phyloP scores from a whole-genome alignment of 2,888 invertebrate genomes.

The Hyposoter dolosus region DNA sequence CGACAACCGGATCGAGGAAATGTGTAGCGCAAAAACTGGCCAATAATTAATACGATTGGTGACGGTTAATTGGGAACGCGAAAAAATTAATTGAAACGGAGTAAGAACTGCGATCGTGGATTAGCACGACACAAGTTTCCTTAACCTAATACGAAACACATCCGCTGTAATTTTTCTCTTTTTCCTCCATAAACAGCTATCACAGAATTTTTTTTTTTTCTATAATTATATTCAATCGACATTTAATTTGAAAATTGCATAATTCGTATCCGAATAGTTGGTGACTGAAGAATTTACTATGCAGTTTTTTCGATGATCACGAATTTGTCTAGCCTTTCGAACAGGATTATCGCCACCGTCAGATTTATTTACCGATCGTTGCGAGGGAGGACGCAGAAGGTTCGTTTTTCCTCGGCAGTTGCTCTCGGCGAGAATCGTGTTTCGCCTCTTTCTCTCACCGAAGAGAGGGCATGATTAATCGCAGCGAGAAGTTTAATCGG shows the following conservation, averaged over 20 bases:
- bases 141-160: slow-evolving; percentile 63
- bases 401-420: background rate
- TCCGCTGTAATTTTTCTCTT: background rate
- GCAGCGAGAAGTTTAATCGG: slow-evolving; percentile 69
- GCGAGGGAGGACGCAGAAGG: background rate
- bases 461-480: slow-evolving; percentile 68
- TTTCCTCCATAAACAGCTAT: background rate
- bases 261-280: no score
- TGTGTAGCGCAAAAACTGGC: slow-evolving; percentile 68
- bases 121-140: slow-evolving; percentile 74
- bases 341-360: background rate
- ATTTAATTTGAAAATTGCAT: no score
- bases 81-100: slow-evolving; percentile 80
- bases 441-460: slow-evolving; percentile 64
- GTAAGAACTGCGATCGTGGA: slow-evolving; percentile 73
- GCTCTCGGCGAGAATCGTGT: slow-evolving; percentile 41
- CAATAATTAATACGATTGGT: slow-evolving; percentile 80
- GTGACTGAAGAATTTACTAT: background rate
- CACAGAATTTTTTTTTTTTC: background rate
- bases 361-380: slow-evolving; percentile 34
- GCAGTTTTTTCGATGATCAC: no score
- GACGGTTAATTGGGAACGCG: slow-evolving; percentile 81
- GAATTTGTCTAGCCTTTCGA: no score
- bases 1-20: background rate
- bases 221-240: no score